Conservation (phyloP, 2,888 invertebrate species). For the Acanthoscelides obtectus region DNA sequence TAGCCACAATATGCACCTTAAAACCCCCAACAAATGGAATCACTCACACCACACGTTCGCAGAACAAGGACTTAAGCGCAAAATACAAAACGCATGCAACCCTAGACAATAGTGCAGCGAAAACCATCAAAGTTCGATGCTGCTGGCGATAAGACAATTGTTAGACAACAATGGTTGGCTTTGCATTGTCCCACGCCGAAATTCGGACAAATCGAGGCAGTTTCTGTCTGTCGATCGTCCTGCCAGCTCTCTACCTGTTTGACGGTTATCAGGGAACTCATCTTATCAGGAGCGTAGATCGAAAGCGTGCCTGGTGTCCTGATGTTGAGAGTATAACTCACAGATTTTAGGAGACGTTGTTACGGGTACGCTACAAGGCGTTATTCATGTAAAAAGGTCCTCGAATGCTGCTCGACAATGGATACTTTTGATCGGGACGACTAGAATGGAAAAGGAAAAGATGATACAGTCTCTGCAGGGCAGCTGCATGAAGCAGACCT, state of each 20-base stretch:
- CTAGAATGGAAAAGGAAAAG: not conserved
- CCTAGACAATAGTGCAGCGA: not conserved
- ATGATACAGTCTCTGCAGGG: not conserved
- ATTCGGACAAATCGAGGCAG: not conserved
- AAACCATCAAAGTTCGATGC: not conserved
- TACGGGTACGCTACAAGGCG: not conserved
- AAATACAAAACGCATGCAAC: not conserved
- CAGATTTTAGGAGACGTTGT: not conserved
- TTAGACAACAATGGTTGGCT: slow-evolving; percentile 2
- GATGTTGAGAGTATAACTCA: not conserved
- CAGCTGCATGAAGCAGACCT: not conserved
- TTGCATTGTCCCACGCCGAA: slow-evolving; percentile 1
- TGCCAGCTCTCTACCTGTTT: not conserved
- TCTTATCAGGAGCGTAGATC: not conserved
- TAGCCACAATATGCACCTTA: no score
- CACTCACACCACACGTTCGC: not conserved
- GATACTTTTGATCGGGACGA: not conserved
- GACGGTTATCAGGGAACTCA: not conserved
- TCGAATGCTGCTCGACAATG: not conserved
- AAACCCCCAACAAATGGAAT: not conserved
- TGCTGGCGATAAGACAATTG: not conserved
- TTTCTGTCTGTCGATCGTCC: slow-evolving; percentile 1
- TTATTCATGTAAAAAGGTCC: not conserved
- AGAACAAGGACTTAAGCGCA: not conserved
- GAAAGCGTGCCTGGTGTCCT: slow-evolving; percentile 1